Conservation (phyloP, 2,113 vertebrate genomes). For the Apteryx owenii region DNA sequence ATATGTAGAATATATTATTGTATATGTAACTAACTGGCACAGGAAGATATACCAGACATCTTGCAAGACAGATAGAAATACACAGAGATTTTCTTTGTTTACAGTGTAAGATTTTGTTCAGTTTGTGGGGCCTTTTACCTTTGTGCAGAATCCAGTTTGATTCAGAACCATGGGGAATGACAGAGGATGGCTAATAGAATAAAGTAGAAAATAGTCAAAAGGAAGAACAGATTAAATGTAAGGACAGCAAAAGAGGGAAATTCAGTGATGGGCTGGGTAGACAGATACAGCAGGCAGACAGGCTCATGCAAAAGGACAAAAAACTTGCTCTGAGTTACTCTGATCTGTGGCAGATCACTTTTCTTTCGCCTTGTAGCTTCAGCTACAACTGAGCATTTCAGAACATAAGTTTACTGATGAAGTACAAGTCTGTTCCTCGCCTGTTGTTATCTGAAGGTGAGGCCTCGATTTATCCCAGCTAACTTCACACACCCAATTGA, state of each 20-base stretch:
- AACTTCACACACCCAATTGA: background rate
- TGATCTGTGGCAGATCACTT: background rate
- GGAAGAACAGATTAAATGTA: background rate
- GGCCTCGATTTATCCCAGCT: background rate
- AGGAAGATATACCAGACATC: background rate
- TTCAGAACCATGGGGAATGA: background rate
- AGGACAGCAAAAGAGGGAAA: background rate
- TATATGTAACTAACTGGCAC: background rate
- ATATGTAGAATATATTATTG: background rate
- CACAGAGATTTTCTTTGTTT: background rate
- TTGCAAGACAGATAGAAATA: background rate
- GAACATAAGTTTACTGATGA: background rate
- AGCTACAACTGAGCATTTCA: background rate
- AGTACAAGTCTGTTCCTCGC: background rate
- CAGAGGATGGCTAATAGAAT: background rate
- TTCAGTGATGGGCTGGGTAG: background rate
- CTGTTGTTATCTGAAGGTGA: background rate
- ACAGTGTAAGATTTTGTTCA: background rate
- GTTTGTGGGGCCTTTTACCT: background rate
- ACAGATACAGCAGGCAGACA: background rate
- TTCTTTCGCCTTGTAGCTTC: background rate
- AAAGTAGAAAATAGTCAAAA: rapidly evolving
- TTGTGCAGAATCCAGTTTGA: background rate
- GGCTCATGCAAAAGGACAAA: background rate
- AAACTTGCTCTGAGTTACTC: background rate